Evolutionary conservation across 2,113 vertebrate genomes (phyloP), one percentile per base, ranked within the genome.

Genomic region (Charadrius vociferus): DNA sequence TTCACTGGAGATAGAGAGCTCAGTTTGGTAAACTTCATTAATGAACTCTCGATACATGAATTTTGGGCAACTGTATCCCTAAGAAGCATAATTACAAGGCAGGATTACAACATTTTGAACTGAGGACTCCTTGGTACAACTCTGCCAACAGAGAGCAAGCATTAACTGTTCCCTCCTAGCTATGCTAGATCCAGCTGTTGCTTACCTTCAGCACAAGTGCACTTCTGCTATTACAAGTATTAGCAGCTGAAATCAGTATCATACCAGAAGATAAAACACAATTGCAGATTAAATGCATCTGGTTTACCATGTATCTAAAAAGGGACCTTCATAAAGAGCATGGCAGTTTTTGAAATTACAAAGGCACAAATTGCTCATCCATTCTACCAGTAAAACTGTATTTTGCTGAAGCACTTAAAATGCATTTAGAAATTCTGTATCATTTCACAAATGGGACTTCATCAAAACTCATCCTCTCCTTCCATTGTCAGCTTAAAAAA

Each of bases 81-180:
- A 5, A 43, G 79, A 70, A 85, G 8, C 6, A 4, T 12, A 24
- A 52, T 27, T 68, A 26, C 8, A 78, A 55, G 9, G 9, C 23
- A 89, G 7, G 8, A 47, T 30, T 29, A 55, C 6, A 92, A 6
- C 6, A 45, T 8, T 63, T 56, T 34, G 49, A 27, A 24, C 14
- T 1, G 0, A 67, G 8, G 14, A 52, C 16, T 19, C 15, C 21
- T 37, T 29, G 11, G 6, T 13, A 55, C 7, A 27, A 8, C 26
- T 52, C 16, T 32, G 12, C 30, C 50, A 24, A 37, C 5, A 22
- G 36, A 30, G 5, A 45, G 4, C 23, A 61, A 3, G 3, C 7
- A 6, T 58, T 71, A 75, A 36, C 16, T 34, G 3, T 12, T 61
- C 34, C 30, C 39, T 62, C 12, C 23, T 4, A 29, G 36, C 27